A percentile compares a stretch with the other conserved stretches of the same genome.
Conservation (phyloP, 2,888 invertebrate genomes). For the Galerucella calmariensis region DNA sequence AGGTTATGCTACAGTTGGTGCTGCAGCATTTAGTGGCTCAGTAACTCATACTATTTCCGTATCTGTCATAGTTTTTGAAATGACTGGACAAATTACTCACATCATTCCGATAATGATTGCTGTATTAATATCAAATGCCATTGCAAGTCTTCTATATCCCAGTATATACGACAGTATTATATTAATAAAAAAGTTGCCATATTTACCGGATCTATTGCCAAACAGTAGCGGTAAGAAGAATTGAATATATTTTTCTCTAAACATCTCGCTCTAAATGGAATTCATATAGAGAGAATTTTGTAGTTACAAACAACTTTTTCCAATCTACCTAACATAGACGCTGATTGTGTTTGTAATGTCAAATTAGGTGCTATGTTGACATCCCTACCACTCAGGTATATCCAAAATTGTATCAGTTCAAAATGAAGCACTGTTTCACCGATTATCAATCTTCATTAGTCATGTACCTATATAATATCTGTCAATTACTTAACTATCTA, state of each 20-base stretch:
- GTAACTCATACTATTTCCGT: conserved; percentile 98
- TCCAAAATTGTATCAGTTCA: no score
- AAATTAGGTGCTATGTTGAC: no score
- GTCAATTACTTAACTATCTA: no score
- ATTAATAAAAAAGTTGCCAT: conserved; percentile 95
- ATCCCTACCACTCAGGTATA: no score
- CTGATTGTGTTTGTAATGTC: no score
- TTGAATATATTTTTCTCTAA: neutral
- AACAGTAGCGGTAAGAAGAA: conserved; percentile 76
- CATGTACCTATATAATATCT: no score
- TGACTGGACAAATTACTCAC: conserved; percentile 98
- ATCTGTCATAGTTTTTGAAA: conserved; percentile 97
- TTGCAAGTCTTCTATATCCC: conserved; percentile 93
- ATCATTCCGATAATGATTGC: conserved; percentile 97
- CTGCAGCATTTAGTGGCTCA: conserved; percentile 95
- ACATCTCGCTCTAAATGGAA: no score
- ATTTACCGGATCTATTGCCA: conserved; percentile 93
- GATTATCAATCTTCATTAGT: no score
- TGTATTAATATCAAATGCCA: conserved; percentile 94
- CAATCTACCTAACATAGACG: no score
- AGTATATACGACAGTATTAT: conserved; percentile 99
- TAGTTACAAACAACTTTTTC: neutral
- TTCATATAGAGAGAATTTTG: neutral
- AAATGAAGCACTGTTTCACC: no score
- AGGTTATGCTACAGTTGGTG: conserved; percentile 97